Conservation (phyloP, 1,140 invertebrate species). For the Augochlora pura region DNA sequence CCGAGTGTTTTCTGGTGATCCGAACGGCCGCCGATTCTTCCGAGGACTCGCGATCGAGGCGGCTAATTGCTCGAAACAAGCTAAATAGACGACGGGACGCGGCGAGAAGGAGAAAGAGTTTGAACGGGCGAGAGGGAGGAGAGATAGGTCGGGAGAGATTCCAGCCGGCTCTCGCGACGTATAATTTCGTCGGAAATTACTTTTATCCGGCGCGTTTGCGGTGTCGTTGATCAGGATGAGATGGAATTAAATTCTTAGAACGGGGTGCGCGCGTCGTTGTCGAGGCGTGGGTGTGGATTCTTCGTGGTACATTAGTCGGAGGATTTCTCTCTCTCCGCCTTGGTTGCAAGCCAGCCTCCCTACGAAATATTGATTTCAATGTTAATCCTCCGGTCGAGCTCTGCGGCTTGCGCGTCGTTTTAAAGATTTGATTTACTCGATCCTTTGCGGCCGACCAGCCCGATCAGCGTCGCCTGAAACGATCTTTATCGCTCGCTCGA, state of each 20-base stretch:
- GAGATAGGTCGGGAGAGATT: neutral
- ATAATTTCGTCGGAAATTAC: neutral
- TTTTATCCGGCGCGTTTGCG: neutral
- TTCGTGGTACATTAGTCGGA: neutral
- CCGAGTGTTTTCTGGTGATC: too few relatives aligned
- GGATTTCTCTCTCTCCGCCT: neutral
- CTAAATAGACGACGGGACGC: neutral
- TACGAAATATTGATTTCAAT: neutral
- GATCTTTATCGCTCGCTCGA: too few relatives aligned
- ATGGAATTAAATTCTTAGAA: slow-evolving; percentile 28
- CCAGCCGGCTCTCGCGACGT: too few relatives aligned
- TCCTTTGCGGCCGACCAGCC: neutral
- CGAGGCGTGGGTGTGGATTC: neutral
- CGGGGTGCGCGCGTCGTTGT: neutral
- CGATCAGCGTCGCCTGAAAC: neutral
- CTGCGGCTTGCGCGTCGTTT: neutral
- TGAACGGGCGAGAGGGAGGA: too few relatives aligned
- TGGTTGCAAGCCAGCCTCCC: neutral
- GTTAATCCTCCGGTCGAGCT: neutral
- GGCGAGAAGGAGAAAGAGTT: neutral
- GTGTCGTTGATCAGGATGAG: slow-evolving; percentile 15
- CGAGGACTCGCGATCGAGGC: neutral
- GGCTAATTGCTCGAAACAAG: neutral
- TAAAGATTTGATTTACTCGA: neutral
- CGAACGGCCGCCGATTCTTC: neutral